Evolutionary conservation across 1,140 invertebrate species (phyloP), one percentile per base, ranked within the genome.

Genomic region (Ceratina japonica): DNA sequence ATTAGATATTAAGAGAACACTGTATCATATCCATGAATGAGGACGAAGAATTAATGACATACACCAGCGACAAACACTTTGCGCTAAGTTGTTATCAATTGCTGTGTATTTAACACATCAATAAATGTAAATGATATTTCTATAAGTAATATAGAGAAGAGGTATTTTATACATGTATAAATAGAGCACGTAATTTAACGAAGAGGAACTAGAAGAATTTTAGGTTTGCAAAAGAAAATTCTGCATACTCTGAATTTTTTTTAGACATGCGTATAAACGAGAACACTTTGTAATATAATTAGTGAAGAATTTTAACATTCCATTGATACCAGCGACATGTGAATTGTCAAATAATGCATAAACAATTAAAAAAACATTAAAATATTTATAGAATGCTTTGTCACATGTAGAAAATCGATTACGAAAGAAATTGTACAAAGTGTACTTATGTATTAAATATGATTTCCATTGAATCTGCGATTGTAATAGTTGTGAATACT

Each of bases 381-480:
- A 1, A 15, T 59, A 71, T 16, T 71, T 71, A 18, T 71, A 71
- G 31, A 49, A 44, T 18, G 13, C 52, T 59, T 22, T 37, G 52
- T n/a, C 27, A 20, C 27, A 20, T 16, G 44, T 22, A n/a, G 54
- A 56, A 56, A 56, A 56, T n/a, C 54, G 15, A 56, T 56, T n/a
- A 56, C 54, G 15, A 24, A 58, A 58, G 18, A 58, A 27, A 58
- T 61, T 73, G 59, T 73, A 51, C 56, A 73, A 73, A 73, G 70
- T 73, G 70, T 73, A 73, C 68, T 70, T 70, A 70, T 37, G 27
- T 70, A 20, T 22, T n/a, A 37, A 18, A 70, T 70, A 56, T 54
- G 27, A 70, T 70, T 58, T 58, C 2, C 5, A 10, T n/a, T 27
- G 20, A 37, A 56, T 7, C 27, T 56, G n/a, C 27, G 16, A 37